phyloP scores from a whole-genome alignment of 2,113 vertebrate genomes.

The Leucopternis melanops region DNA sequence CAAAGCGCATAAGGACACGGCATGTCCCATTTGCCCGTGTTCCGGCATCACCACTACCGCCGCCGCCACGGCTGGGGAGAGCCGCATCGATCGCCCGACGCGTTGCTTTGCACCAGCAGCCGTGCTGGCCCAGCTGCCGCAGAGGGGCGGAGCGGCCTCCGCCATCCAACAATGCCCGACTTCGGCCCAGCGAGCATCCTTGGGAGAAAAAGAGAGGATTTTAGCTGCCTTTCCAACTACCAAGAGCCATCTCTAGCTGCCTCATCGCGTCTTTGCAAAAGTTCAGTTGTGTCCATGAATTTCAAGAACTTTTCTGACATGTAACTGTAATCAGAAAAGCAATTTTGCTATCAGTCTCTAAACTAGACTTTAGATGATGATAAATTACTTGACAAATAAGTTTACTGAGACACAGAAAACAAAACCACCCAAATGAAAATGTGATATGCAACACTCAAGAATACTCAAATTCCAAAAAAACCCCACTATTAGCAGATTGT shows the following conservation, averaged over 20 bases:
- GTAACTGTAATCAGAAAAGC: not conserved
- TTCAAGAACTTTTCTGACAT: not conserved
- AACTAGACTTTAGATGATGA: not conserved
- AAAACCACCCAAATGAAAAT: not conserved
- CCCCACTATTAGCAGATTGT: not conserved
- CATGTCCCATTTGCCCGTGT: not conserved
- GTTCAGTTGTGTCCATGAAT: not conserved
- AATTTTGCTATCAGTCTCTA: not conserved
- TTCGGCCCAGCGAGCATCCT: not conserved
- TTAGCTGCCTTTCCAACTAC: not conserved
- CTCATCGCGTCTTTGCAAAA: not conserved
- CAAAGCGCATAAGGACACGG: not conserved
- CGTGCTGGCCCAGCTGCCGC: not conserved
- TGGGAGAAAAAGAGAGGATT: not conserved
- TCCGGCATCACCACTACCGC: not conserved
- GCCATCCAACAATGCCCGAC: not conserved
- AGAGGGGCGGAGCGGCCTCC: slow-evolving; percentile 42
- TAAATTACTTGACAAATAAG: not conserved
- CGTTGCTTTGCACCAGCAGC: not conserved
- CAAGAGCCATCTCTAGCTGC: not conserved
- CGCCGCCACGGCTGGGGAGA: not conserved
- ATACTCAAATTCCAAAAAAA: not conserved
- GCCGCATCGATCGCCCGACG: not conserved
- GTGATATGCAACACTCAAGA: not conserved
- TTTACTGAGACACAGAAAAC: not conserved